phyloP scores from a whole-genome alignment of 2,113 vertebrate species.

The Nesoenas mayeri region DNA sequence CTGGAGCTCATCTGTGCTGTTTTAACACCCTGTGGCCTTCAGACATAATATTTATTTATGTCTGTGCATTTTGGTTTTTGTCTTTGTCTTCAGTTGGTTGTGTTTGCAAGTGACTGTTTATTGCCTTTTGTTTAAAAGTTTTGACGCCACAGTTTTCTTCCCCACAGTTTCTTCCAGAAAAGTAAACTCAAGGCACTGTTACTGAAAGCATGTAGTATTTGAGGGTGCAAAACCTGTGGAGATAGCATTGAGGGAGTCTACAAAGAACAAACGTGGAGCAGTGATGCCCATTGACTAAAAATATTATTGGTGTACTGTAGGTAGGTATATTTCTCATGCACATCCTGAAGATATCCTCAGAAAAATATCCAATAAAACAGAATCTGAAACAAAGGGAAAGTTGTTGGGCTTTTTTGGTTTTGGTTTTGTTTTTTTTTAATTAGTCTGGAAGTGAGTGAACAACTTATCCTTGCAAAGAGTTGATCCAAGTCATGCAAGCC shows the following conservation, averaged over 20 bases:
- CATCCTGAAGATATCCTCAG: background rate
- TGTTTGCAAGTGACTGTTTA: background rate
- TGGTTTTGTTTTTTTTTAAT: background rate
- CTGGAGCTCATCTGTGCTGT: background rate
- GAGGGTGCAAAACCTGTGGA: background rate
- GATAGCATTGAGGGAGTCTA: background rate
- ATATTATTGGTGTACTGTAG: too few relatives aligned
- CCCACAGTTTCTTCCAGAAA: background rate
- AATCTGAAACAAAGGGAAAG: background rate
- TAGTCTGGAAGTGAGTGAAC: background rate
- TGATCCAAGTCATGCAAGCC: background rate
- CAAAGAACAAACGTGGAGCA: background rate
- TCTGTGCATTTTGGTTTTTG: background rate
- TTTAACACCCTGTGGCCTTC: background rate
- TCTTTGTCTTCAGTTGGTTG: background rate
- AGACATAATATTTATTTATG: background rate
- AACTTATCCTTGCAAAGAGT: background rate
- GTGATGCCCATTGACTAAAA: background rate
- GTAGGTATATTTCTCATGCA: background rate
- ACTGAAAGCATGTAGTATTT: background rate
- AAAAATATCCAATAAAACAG: background rate
- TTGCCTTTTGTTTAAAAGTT: background rate
- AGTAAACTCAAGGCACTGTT: background rate
- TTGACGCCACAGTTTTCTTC: background rate
- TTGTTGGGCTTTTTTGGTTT: too few relatives aligned